Evolutionary conservation across 2,888 invertebrate species (phyloP).

Genomic region (Scaptomyza parva): DNA sequence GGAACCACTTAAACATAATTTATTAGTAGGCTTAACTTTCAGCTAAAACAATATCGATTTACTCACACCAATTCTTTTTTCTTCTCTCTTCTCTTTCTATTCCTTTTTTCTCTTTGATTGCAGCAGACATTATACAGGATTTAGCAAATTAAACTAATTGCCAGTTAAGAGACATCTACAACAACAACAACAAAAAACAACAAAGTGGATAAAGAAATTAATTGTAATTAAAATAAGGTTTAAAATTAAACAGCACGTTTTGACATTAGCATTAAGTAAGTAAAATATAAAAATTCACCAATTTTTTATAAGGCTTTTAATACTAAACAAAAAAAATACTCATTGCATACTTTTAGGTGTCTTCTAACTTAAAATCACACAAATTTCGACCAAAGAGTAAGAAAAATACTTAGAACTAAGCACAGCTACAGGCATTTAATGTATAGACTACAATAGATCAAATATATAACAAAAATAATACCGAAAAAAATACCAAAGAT

Average conservation of each 20-base stretch:
- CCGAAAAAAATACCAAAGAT: conserved; percentile 10
- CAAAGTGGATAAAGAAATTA: conserved; percentile 10
- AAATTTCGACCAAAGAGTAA: conserved; percentile 66
- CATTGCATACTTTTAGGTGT: conserved; percentile 37
- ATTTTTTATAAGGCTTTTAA: conserved; percentile 50
- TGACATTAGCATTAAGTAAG: conserved; percentile 73
- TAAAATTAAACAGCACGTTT: conserved; percentile 51
- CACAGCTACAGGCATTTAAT: conserved; percentile 32
- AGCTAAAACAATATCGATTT: conserved; percentile 54
- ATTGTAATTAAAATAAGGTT: conserved; percentile 17
- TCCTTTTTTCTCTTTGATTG: conserved; percentile 48
- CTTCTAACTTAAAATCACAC: conserved; percentile 16
- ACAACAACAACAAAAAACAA: conserved; percentile 18
- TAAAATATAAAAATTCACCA: conserved; percentile 44
- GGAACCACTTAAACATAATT: conserved; percentile 54
- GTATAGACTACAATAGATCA: conserved; percentile 23
- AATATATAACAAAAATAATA: conserved; percentile 13
- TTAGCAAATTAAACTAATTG: conserved; percentile 81
- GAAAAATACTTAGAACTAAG: conserved; percentile 33
- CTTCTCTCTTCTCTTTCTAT: background rate
- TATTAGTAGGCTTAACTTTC: conserved; percentile 62
- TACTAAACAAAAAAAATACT: conserved; percentile 28
- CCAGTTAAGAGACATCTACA: conserved; percentile 52
- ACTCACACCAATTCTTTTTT: no score
- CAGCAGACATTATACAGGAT: conserved; percentile 82